A percentile compares a stretch with the other conserved stretches of the same genome.
Conservation (phyloP, 1,140 invertebrate genomes). For the Drosophila mayri region DNA sequence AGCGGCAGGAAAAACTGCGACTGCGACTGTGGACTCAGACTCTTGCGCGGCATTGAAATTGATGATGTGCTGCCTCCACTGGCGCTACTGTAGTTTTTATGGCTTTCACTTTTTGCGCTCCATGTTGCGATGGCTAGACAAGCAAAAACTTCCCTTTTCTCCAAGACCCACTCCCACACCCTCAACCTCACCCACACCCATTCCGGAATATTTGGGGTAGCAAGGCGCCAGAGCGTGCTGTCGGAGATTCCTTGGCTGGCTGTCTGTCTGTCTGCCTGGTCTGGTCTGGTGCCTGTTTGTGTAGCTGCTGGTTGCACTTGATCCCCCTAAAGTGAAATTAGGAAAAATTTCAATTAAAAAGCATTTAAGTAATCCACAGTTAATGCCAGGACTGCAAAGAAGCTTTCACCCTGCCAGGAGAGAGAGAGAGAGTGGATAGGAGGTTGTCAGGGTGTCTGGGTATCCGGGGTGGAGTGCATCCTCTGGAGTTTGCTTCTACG, state of each 20-base stretch:
- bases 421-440: neutral
- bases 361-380: conserved; percentile 82
- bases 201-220: conserved; percentile 48
- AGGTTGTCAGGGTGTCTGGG: neutral
- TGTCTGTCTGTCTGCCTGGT: conserved; percentile 4
- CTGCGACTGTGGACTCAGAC: conserved; percentile 47
- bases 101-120: conserved; percentile 76
- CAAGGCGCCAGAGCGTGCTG: conserved; percentile 75
- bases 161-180: conserved; percentile 3
- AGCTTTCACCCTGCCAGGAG: conserved; percentile 34
- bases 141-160: conserved; percentile 73
- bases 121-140: conserved; percentile 71
- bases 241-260: conserved; percentile 23
- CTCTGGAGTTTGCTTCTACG: conserved; percentile 3
- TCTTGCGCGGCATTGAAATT: conserved; percentile 78
- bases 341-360: conserved; percentile 83
- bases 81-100: conserved; percentile 74
- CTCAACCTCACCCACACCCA: neutral
- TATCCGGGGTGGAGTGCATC: conserved; percentile 28
- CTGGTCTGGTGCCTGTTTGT: conserved; percentile 44
- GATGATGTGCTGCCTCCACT: conserved; percentile 63
- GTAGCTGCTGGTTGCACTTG: conserved; percentile 78
- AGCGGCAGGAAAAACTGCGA: conserved; percentile 23
- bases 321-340: conserved; percentile 82
- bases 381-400: conserved; percentile 67